Evolutionary conservation across 2,113 vertebrate genomes (phyloP), one percentile per base, ranked within the genome.

Genomic region (Ceyx melanurus): DNA sequence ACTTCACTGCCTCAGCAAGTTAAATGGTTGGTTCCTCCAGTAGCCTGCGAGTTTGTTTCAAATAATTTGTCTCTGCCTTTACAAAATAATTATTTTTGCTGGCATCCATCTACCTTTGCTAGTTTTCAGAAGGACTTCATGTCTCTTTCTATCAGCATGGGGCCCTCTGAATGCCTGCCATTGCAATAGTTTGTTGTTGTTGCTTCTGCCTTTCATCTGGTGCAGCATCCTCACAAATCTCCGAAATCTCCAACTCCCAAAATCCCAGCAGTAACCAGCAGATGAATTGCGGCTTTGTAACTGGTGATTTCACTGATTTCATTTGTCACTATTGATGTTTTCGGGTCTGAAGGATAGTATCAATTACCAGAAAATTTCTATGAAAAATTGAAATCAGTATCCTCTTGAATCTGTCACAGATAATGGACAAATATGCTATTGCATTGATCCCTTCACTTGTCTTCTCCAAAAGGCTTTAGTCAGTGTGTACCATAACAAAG

Each of bases 51-150:
- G 28, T 65, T 90, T 73, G 25, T 79, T 82, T 92, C 67, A 23
- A 74, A 75, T 86, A 92, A 42, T 66, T 92, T 91, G 71, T 23
- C 86, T 92, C 53, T 67, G 5, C 67, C 37, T 85, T n/a, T 91
- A 54, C 50, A 60, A 88, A 92, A 40, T 83, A 83, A 93, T 95
- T 96, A 91, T 93, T 96, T 93, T 91, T 93, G 51, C 87, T 95
- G 95, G 94, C 96, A 94, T 64, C 64, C 56, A 31, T n/a, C 35
- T 87, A 78, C 71, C 64, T 82, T 91, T 48, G 11, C 65, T 76
- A 57, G 53, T 80, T 87, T 95, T 88, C 75, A 80, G 45, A 92
- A 74, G 91, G 86, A 92, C 87, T 94, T 89, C 66, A 85, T 94
- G 84, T 94, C 94, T 94, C 67, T 93, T 76, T 89, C 72, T 85